Evolutionary conservation across 2,113 vertebrate species (phyloP).

Genomic region (Martes martes): DNA sequence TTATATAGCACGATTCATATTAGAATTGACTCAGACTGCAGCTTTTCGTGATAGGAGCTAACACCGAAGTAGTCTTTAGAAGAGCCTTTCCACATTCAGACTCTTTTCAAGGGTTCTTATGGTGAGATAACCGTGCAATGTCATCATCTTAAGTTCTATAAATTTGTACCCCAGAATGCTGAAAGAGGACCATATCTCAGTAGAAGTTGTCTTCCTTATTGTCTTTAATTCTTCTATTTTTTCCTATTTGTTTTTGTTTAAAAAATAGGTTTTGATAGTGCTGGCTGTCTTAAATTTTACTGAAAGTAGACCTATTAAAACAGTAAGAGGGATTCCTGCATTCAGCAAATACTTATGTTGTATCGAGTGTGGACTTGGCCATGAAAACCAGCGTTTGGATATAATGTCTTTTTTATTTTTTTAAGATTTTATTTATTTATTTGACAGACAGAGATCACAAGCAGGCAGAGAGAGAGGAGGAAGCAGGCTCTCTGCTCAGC

Average conservation of each 20-base stretch:
- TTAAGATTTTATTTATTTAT: no score
- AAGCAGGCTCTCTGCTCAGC: no score
- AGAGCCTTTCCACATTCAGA: not conserved
- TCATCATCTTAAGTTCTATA: not conserved
- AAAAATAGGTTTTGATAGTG: not conserved
- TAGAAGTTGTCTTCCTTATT: not conserved
- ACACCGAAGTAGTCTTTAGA: not conserved
- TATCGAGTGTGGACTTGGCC: not conserved
- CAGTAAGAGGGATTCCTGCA: not conserved
- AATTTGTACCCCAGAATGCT: not conserved
- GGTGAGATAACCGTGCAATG: not conserved
- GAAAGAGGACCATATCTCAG: not conserved
- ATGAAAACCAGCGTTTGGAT: not conserved
- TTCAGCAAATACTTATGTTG: not conserved
- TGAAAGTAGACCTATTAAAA: not conserved
- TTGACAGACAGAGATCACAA: no score
- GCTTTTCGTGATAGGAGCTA: not conserved
- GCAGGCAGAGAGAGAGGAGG: no score
- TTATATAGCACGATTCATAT: not conserved
- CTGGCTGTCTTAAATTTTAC: not conserved
- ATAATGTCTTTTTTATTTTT: not conserved
- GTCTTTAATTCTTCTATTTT: not conserved
- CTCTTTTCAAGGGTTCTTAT: constrained; percentile 21
- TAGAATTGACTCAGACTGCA: not conserved
- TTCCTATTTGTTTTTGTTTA: not conserved